phyloP scores from a whole-genome alignment of 2,888 invertebrate genomes.

The Chrysolina haemoptera region DNA sequence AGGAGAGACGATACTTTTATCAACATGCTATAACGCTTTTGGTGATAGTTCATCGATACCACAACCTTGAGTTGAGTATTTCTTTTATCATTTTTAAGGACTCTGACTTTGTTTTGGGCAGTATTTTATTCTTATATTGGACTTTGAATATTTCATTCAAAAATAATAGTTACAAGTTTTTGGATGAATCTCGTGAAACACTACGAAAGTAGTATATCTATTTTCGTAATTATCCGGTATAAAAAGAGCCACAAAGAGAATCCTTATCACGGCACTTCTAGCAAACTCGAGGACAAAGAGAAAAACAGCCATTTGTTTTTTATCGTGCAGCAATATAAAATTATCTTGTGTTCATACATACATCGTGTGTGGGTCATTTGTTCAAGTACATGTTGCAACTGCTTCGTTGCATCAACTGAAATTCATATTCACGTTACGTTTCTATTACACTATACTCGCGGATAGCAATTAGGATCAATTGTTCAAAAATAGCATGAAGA shows the following conservation, averaged over 20 bases:
- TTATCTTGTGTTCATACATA: slow-evolving; percentile 30
- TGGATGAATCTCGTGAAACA: background rate
- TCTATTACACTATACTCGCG: slow-evolving; percentile 30
- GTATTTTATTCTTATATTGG: too few species aligned
- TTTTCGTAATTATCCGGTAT: background rate
- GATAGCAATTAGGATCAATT: slow-evolving; percentile 29
- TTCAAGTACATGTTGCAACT: slow-evolving; percentile 38
- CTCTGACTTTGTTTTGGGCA: too few species aligned
- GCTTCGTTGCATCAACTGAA: slow-evolving; percentile 34
- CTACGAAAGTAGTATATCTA: background rate
- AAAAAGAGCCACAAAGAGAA: background rate
- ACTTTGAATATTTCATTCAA: too few species aligned
- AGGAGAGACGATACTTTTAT: too few species aligned
- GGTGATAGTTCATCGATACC: too few species aligned
- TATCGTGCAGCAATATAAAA: slow-evolving; percentile 31
- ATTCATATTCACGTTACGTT: slow-evolving; percentile 34
- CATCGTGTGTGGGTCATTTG: slow-evolving; percentile 35
- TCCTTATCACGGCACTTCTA: background rate
- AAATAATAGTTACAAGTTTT: too few species aligned
- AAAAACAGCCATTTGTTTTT: slow-evolving; percentile 27
- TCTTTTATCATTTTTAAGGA: too few species aligned
- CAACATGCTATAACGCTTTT: too few species aligned
- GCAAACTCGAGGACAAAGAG: slow-evolving; percentile 20
- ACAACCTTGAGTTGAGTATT: too few species aligned
- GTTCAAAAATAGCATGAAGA: slow-evolving; percentile 1